Conservation (phyloP, 1,140 invertebrate species). For the Drosophila arawakana region DNA sequence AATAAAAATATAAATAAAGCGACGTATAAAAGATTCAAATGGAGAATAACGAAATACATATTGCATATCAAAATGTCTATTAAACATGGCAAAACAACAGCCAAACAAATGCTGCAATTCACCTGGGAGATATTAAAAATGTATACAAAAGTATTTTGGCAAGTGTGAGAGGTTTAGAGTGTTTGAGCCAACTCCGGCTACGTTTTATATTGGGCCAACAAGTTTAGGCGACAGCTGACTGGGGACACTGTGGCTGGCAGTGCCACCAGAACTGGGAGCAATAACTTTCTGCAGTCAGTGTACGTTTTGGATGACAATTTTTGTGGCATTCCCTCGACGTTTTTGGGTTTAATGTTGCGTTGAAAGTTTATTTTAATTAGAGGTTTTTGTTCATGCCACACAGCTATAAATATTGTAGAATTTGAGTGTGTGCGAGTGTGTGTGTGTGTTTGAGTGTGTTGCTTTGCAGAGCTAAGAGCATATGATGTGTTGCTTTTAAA, state of each 20-base stretch:
- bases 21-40: not conserved
- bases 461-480: constrained; percentile 15
- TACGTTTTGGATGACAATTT: constrained; percentile 42
- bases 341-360: constrained; percentile 52
- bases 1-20: constrained; percentile 43
- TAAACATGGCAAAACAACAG: constrained; percentile 15
- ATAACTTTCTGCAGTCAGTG: constrained; percentile 50
- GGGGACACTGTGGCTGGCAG: not conserved
- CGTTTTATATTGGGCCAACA: constrained; percentile 26
- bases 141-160: constrained; percentile 48
- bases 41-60: constrained; percentile 9
- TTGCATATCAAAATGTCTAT: constrained; percentile 34
- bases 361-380: constrained; percentile 65
- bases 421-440: not conserved
- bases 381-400: constrained; percentile 29
- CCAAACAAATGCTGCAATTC: constrained; percentile 2
- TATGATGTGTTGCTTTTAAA: constrained; percentile 29
- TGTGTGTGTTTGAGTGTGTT: constrained; percentile 14
- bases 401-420: not conserved
- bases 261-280: constrained; percentile 21
- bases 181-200: not conserved
- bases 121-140: constrained; percentile 46
- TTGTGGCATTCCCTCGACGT: constrained; percentile 36
- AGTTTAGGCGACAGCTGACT: constrained; percentile 34
- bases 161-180: not conserved